A percentile compares a stretch with the other conserved stretches of the same genome.
Conservation (phyloP, 2,113 vertebrate genomes). For the Mesocricetus auratus region DNA sequence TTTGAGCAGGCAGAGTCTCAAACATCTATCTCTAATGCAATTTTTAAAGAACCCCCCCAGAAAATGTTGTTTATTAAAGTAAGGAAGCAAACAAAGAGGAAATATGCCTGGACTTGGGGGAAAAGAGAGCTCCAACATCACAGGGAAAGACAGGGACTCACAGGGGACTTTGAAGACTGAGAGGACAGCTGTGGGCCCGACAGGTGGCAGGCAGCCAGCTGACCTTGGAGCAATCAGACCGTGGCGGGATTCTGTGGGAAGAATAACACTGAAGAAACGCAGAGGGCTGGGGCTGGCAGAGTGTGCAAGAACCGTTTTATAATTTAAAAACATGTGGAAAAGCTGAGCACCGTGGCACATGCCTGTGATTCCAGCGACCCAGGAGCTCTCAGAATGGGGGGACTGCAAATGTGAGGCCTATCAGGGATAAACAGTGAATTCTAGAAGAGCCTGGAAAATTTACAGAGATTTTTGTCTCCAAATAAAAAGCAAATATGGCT, state of each 20-base stretch:
- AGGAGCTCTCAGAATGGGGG: not conserved
- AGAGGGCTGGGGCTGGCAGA: accelerated
- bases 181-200: not conserved
- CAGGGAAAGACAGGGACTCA: not conserved
- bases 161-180: not conserved
- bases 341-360: not conserved
- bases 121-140: not conserved
- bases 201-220: not conserved
- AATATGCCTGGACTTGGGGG: not conserved
- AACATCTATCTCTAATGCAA: not conserved
- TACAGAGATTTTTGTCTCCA: not conserved
- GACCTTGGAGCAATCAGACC: not conserved
- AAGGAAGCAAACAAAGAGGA: not conserved
- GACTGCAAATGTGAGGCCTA: not conserved
- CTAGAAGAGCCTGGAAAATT: not conserved
- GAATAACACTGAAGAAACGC: not conserved
- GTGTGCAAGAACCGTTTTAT: not conserved
- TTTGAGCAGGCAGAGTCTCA: not conserved
- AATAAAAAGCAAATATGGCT: not conserved
- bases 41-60: not conserved
- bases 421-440: not conserved
- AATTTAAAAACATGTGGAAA: not conserved
- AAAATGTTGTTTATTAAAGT: not conserved
- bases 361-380: too few relatives aligned
- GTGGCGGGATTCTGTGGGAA: not conserved